Base-by-base conservation (phyloP, 2,797 vertebrate genomes). In the Phoeniculus purpureus region DNA sequence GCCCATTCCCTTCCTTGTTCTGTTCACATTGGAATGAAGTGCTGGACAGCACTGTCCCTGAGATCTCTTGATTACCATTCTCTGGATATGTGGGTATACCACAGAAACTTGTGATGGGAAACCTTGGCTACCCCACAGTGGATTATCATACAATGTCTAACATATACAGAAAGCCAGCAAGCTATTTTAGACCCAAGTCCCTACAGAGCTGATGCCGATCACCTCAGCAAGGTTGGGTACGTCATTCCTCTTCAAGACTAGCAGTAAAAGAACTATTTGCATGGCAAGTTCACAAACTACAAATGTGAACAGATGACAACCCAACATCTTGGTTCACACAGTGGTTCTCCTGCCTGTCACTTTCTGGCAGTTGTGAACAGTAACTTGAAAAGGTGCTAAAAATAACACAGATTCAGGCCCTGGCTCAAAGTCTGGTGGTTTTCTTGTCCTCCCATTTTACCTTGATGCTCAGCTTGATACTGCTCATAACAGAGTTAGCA, bases 261-360 rank as follows among this genome's bases (percentile, higher is more conserved):
- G 71, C 50, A 2, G 50, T 85, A 91, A 45, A 55, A 43, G 32
- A 91, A 66, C 70, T 60, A 82, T 59, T 56, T 94, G 71, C 76
- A 48, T 62, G 67, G 61, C 81, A 95, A 77, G 84, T 71, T 79
- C 59, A 60, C 66, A 52, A 61, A 91, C 76, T 61, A 72, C 68
- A 91, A 87, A 87, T 74, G 60, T 47, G 92, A 95, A 81, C 87
- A 93, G 91, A 95, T 66, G 84, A 94, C 93, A 92, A n/a, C 58
- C 10, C 55, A 94, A 80, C 81, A 86, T 96, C 77, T 95, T 88
- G 79, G 93, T 82, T 95, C 94, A 79, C 67, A 78, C 84, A 65
- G 15, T 89, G 70, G 84, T 97, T 96, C 83, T 94, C 86, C 84
- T 90, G 54, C 89, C 92, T 93, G 88, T 87, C 94, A 96, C 65